phyloP scores from a whole-genome alignment of 2,113 vertebrate genomes.

The Connochaetes taurinus region DNA sequence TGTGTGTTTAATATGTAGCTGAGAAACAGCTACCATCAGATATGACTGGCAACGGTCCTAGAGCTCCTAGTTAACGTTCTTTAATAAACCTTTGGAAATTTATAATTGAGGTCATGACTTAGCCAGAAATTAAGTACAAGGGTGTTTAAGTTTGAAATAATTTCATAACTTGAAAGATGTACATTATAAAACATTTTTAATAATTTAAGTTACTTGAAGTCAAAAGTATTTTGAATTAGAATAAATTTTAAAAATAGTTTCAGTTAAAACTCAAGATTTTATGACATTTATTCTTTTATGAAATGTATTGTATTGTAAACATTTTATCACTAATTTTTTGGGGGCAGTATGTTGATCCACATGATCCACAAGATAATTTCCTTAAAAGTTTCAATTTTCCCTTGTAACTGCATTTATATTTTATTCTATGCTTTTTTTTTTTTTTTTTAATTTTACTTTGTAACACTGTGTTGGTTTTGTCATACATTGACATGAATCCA shows the following conservation, averaged over 20 bases:
- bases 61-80: neutral
- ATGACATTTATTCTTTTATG: neutral
- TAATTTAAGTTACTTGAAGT: constrained; percentile 22
- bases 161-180: neutral
- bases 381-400: neutral
- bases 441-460: too few species aligned
- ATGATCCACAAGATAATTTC: neutral
- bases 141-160: constrained; percentile 23
- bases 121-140: neutral
- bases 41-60: neutral
- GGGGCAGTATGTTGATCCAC: neutral
- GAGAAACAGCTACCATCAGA: neutral
- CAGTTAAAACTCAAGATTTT: neutral
- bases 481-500: too few species aligned
- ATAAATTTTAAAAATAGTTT: neutral
- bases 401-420: neutral
- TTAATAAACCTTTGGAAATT: neutral
- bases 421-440: neutral
- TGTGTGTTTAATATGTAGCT: neutral
- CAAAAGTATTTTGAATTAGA: constrained; percentile 11
- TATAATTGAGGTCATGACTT: neutral
- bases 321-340: neutral
- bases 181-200: neutral
- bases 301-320: neutral
- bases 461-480: too few species aligned